A percentile compares a stretch with the other conserved stretches of the same genome.
Conservation (phyloP, 2,888 invertebrate species). For the Andrena trimmerana region DNA sequence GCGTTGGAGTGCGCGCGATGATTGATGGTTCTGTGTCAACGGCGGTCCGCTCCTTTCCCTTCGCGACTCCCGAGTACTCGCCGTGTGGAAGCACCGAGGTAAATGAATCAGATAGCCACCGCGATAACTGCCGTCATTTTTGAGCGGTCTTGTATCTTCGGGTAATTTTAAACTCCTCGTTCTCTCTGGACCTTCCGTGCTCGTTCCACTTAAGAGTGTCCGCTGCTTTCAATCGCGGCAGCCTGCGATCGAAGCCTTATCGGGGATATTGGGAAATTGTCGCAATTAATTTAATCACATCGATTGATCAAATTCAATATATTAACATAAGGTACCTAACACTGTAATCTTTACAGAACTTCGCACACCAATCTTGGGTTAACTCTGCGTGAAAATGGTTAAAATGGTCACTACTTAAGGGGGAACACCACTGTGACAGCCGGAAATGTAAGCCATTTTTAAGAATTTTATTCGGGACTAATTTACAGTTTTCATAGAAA, state of each 20-base stretch:
- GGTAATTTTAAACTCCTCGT: conserved; percentile 13
- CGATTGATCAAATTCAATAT: too few species aligned
- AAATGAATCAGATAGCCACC: conserved; percentile 21
- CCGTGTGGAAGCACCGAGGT: conserved; percentile 23
- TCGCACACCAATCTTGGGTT: too few species aligned
- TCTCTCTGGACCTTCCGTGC: background rate
- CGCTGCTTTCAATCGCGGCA: background rate
- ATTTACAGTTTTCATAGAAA: too few species aligned
- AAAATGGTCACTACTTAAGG: too few species aligned
- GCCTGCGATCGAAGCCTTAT: background rate
- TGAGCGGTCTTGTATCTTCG: conserved; percentile 19
- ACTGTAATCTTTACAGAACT: too few species aligned
- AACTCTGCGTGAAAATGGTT: too few species aligned
- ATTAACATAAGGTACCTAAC: too few species aligned
- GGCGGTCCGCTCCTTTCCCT: background rate
- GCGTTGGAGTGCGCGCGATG: conserved; percentile 12
- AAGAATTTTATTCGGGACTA: too few species aligned
- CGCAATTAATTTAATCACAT: too few species aligned
- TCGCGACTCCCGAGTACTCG: background rate
- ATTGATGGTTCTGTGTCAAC: background rate
- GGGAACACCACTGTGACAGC: too few species aligned
- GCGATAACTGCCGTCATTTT: conserved; percentile 3
- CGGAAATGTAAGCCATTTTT: too few species aligned
- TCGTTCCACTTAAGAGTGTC: conserved; percentile 20
- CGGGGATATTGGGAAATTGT: too few species aligned